Percentiles rank a stretch among this genome's conserved stretches.
Evolutionary conservation across 1,140 invertebrate species (phyloP).

Genomic region (Atta texana): DNA sequence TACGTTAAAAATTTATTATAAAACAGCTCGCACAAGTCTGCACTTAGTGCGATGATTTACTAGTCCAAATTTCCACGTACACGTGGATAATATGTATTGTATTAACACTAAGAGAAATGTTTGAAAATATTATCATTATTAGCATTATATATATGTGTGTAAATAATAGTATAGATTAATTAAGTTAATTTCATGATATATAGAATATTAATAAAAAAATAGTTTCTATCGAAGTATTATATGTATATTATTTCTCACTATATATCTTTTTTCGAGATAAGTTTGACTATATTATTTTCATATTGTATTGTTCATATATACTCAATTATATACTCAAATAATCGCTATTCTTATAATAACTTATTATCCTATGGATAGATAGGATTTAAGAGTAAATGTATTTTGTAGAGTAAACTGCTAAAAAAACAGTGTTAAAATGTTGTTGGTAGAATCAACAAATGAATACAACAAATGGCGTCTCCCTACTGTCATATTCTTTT

Average conservation of each 20-base stretch:
- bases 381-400: background rate
- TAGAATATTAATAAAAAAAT: background rate
- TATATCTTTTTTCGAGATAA: background rate
- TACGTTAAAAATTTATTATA: constrained; percentile 76
- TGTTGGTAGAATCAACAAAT: background rate
- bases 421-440: constrained; percentile 15
- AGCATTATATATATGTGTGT: too few species aligned
- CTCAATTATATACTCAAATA: background rate
- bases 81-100: background rate
- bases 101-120: constrained; percentile 17
- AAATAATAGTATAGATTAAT: background rate
- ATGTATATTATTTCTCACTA: background rate
- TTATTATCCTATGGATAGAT: background rate
- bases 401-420: background rate
- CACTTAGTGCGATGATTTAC: constrained; percentile 71
- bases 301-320: background rate
- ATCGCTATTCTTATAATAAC: background rate
- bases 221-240: background rate
- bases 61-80: constrained; percentile 55
- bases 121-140: constrained; percentile 21
- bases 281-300: background rate
- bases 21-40: constrained; percentile 77
- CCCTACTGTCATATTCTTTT: constrained; percentile 22
- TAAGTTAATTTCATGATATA: background rate
- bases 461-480: constrained; percentile 28